Conservation (phyloP, 2,888 invertebrate genomes). For the Chrysolina haemoptera region DNA sequence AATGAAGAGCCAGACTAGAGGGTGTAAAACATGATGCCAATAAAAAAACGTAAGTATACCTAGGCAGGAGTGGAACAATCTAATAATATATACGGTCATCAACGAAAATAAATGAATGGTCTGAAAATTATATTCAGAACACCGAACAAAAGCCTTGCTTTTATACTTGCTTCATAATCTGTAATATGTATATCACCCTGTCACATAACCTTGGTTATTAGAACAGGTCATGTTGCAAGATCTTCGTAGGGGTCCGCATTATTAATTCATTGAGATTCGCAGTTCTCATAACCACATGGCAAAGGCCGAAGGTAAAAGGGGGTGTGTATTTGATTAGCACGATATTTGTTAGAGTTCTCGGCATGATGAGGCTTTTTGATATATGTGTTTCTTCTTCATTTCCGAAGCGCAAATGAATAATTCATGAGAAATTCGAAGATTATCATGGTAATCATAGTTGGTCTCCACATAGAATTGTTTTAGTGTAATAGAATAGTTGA, state of each 20-base stretch:
- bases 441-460: neutral
- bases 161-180: no score
- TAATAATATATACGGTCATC: no score
- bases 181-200: no score
- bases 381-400: constrained; percentile 10
- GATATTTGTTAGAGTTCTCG: constrained; percentile 16
- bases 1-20: no score
- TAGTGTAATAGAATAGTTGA: no score
- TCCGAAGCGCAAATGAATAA: constrained; percentile 3
- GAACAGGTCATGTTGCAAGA: neutral
- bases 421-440: neutral
- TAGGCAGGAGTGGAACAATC: no score
- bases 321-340: neutral
- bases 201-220: neutral
- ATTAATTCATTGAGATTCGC: constrained; percentile 40
- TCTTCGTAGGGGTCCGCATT: constrained; percentile 34
- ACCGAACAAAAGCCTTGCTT: no score
- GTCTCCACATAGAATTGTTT: no score
- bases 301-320: constrained; percentile 5
- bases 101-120: no score
- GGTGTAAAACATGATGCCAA: no score
- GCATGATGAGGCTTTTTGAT: constrained; percentile 23
- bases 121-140: no score
- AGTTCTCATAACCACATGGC: constrained; percentile 11
- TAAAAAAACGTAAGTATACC: no score